Evolutionary conservation across 2,888 invertebrate species (phyloP).

Genomic region (Frankliniella fusca): DNA sequence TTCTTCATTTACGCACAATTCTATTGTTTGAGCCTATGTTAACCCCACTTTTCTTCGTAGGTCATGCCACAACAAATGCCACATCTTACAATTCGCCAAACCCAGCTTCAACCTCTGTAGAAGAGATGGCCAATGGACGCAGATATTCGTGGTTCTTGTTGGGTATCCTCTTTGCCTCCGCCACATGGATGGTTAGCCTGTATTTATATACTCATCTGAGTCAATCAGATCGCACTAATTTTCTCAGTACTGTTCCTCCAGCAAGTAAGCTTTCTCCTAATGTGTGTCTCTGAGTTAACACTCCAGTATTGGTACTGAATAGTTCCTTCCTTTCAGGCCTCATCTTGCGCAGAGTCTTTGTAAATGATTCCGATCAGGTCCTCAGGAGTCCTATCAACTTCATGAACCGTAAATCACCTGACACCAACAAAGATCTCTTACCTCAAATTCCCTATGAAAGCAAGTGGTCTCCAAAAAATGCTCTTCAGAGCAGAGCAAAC

Average conservation of each 20-base stretch:
- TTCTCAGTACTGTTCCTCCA: constrained; percentile 37
- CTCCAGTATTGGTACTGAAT: not conserved
- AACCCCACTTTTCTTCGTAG: not conserved
- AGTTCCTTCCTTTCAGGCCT: not conserved
- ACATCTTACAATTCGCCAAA: not conserved
- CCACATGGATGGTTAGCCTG: constrained; percentile 68
- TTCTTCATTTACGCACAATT: not conserved
- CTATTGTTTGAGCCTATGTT: not conserved
- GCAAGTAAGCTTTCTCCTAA: constrained; percentile 31
- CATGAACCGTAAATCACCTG: constrained; percentile 39
- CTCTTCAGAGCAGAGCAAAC: not conserved
- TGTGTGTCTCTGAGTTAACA: not conserved
- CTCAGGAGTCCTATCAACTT: not conserved
- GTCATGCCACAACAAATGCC: not conserved
- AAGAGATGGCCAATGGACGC: constrained; percentile 41
- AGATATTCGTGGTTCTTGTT: constrained; percentile 60
- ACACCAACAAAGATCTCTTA: constrained; percentile 40
- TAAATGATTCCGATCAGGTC: not conserved
- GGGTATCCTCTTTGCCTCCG: constrained; percentile 68
- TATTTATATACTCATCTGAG: constrained; percentile 65
- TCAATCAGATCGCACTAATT: constrained; percentile 45
- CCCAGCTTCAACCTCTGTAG: not conserved
- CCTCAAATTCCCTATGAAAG: constrained; percentile 41
- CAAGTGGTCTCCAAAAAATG: constrained; percentile 12
- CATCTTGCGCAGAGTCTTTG: not conserved